Evolutionary conservation across 2,888 invertebrate genomes (phyloP), one percentile per base, ranked within the genome.

Genomic region (Toxonevra muliebris): DNA sequence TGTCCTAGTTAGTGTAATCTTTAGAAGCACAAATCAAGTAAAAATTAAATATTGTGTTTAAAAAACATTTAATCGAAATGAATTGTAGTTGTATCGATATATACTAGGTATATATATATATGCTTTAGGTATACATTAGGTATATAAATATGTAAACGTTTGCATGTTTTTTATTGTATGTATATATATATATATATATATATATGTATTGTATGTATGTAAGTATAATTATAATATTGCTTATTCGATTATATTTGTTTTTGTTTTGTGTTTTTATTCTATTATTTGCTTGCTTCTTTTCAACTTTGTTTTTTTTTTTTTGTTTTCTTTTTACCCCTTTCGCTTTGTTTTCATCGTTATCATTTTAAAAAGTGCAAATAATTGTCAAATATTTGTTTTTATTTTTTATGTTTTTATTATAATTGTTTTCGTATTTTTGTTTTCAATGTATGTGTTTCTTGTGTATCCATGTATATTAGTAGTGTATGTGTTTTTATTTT

Each of bases 311-410:
- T 19, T 57, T 66, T 43, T 66, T 61, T 66, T 64, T 69, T 65
- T 65, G 20, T 48, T 55, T 52, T 62, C 52, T 60, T 41, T 53
- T 20, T 70, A 69, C 62, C 45, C 64, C 68, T 66, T 65, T 65
- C 13, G 63, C 62, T 60, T 10, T 65, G 13, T 20, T 30, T 60
- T 45, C 53, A 8, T 19, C 40, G 19, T 48, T 55, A 30, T 48
- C 53, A 13, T 20, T 60, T 45, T 41, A 66, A 60, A 54, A 52
- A 54, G 48, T 19, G 58, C 61, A 40, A 55, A 54, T 61, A 50
- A 30, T 30, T 30, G 30, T 30, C 30, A 30, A 30, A 30, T 20
- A 41, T 58, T 30, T 42, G 13, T 13, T 58, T 58, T 58, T 58
- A 13, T 12, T 58, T 58, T n/a, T 13, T 52, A 40, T 45, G 17